Evolutionary conservation across 2,797 vertebrate species (phyloP).

Genomic region (Momotus momota): DNA sequence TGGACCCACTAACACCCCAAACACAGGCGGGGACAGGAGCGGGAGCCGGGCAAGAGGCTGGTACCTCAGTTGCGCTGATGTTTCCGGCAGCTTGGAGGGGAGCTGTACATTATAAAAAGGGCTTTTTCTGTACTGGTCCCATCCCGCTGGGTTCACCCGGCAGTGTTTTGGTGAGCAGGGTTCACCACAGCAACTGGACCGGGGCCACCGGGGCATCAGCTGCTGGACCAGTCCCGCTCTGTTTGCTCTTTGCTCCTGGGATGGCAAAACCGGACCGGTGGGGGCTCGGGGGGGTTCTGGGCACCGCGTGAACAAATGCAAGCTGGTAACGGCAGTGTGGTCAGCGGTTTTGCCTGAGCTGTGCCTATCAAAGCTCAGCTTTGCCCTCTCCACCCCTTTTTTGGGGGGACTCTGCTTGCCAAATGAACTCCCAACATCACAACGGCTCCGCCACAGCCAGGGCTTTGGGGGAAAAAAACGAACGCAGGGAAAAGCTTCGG

Average conservation of each 20-base stretch:
- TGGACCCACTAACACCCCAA: not conserved
- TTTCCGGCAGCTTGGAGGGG: not conserved
- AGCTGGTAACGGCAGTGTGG: fast-evolving
- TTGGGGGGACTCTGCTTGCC: fast-evolving
- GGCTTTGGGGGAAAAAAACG: not conserved
- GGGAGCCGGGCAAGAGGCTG: not conserved
- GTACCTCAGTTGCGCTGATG: not conserved
- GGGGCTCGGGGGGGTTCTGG: not conserved
- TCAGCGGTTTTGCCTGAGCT: not conserved
- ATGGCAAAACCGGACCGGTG: not conserved
- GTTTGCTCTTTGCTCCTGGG: not conserved
- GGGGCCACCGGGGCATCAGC: not conserved
- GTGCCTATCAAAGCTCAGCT: not conserved
- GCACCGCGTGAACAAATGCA: not conserved
- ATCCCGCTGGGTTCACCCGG: fast-evolving
- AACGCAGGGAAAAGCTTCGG: not conserved
- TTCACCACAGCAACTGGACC: fast-evolving
- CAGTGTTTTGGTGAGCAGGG: not conserved
- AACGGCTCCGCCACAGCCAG: not conserved
- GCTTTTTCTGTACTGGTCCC: not conserved
- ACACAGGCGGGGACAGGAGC: not conserved
- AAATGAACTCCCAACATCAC: not conserved
- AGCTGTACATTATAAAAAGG: fast-evolving
- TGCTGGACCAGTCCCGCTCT: not conserved
- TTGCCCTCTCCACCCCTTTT: not conserved